Base-by-base conservation (phyloP, 2,888 invertebrate genomes). In the Leucophora obtusa region DNA sequence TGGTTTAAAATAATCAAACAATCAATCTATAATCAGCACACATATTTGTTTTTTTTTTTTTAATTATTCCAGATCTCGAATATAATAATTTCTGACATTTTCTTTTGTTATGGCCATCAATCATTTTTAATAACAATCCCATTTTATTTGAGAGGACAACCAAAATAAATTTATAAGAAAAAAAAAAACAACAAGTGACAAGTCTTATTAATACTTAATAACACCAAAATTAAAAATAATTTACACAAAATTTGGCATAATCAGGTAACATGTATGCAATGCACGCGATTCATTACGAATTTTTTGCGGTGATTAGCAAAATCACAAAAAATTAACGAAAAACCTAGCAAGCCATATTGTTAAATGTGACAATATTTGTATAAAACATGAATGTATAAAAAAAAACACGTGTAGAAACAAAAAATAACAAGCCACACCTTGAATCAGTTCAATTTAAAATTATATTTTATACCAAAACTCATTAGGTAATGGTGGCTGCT, bases 191-290 rank as follows among this genome's bases (percentile, higher is more conserved):
- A 43, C 59, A 81, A 70, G 65, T 81, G 81, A 70, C 81, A 81
- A 77, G 73, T 63, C 76, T 38, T 73, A 77, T 77, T 81, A 81
- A 81, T 76, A 66, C 69, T 81, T 77, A 81, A 73, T 81, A 81
- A 77, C 76, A 81, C 69, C 81, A 81, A 81, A 73, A 77, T 73
- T 77, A 66, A 65, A 70, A 77, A 71, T 77, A 77, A 77, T 69
- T 73, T 72, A 76, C 81, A 69, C 72, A 73, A 72, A 73, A 54
- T 73, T 81, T 81, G 81, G 73, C 81, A 81, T 81, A 81, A 81
- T 77, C 69, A 81, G 50, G 59, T 63, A 50, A 81, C 77, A 76
- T 72, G 60, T 69, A 81, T 81, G 72, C 81, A 66, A 18, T 81
- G 56, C 81, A 81, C 81, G 81, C 68, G 54, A 63, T 60, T 70